Evolutionary conservation across 30 jellyfish, hydroid and myxozoan genomes (phyloP).

Genomic region (Mastigias papua): DNA sequence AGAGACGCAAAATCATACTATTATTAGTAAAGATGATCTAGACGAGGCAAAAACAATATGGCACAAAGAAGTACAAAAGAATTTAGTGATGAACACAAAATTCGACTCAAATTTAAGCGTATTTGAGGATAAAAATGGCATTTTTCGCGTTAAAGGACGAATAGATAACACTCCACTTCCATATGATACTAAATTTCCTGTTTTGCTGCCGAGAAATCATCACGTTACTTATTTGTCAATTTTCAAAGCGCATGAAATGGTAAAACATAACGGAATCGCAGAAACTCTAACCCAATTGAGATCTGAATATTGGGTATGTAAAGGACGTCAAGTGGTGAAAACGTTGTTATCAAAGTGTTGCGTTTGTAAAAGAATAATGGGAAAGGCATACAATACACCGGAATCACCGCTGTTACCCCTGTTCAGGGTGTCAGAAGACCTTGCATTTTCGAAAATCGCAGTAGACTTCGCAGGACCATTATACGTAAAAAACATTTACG

Average conservation of each 20-base stretch:
- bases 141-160: not conserved
- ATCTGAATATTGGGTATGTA: constrained; percentile 17
- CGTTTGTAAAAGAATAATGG: constrained; percentile 3
- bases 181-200: not conserved
- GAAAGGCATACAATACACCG: constrained; percentile 36
- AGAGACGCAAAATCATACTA: not conserved
- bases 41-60: not conserved
- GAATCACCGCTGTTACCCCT: constrained; percentile 49
- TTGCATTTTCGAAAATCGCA: constrained; percentile 35
- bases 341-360: not conserved
- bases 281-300: not conserved
- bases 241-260: not conserved
- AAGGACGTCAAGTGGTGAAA: constrained; percentile 10
- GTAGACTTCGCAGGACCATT: constrained; percentile 64
- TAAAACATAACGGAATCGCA: constrained; percentile 2
- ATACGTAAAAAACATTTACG: constrained; percentile 30
- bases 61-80: not conserved
- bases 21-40: not conserved
- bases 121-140: not conserved
- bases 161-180: not conserved
- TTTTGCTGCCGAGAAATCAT: constrained; percentile 1
- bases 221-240: not conserved
- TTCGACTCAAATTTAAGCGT: not conserved
- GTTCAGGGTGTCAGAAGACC: constrained; percentile 20
- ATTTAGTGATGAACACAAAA: not conserved